These are phyloP conservation scores for Erythrocercus mccallii DNA, from an alignment of 2,113 vertebrate species.

Conservation along the genomic window DNA sequence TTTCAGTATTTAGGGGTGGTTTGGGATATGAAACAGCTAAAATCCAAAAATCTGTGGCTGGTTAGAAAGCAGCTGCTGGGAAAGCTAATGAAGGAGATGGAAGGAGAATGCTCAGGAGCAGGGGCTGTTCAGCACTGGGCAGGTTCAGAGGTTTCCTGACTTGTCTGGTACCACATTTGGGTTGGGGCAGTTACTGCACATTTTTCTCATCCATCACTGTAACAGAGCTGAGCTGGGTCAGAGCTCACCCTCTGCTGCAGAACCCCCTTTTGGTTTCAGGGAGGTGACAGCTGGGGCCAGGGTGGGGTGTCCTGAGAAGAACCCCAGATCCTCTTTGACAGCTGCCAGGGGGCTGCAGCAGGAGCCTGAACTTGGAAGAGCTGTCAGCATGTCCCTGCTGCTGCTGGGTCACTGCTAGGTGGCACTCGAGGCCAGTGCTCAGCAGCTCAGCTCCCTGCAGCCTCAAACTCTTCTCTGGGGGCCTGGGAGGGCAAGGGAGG, in stretches of 20 bases:
- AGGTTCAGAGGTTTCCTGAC: background rate
- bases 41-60: background rate
- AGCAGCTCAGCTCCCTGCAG: background rate
- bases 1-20: background rate
- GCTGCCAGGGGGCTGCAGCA: background rate
- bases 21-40: background rate
- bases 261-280: background rate
- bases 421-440: background rate
- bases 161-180: background rate
- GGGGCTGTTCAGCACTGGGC: background rate
- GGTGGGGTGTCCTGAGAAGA: background rate
- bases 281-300: background rate
- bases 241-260: background rate
- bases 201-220: background rate
- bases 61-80: background rate
- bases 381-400: background rate
- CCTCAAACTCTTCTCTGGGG: background rate
- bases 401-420: background rate
- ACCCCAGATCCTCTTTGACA: background rate
- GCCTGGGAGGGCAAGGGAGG: fast-evolving
- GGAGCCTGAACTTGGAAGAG: background rate
- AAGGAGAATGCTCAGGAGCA: background rate
- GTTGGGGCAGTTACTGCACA: fast-evolving
- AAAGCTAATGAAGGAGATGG: background rate
- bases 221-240: fast-evolving